Percentiles rank a stretch among this genome's conserved stretches.
Conservation (phyloP, 2,113 vertebrate species). For the Leptobrachium leishanense region DNA sequence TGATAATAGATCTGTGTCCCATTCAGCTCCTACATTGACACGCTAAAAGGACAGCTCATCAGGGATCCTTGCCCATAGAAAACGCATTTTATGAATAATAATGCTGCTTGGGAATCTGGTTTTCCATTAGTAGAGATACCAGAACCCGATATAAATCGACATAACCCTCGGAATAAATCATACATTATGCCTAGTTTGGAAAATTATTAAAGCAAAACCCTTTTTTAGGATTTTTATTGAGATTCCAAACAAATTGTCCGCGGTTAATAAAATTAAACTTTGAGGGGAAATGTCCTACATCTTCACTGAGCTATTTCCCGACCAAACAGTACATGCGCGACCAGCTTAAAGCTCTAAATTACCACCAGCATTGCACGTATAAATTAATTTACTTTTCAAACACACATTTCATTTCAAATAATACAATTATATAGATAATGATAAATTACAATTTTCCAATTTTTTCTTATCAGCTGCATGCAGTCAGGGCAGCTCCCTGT, state of each 20-base stretch:
- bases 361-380: neutral
- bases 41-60: slow-evolving; percentile 36
- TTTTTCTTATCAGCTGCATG: neutral
- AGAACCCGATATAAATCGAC: slow-evolving; percentile 11
- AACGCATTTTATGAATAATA: slow-evolving; percentile 22
- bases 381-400: neutral
- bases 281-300: neutral
- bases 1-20: slow-evolving; percentile 1
- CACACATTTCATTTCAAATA: neutral
- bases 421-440: neutral
- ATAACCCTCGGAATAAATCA: slow-evolving; percentile 1
- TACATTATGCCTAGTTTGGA: slow-evolving; percentile 31
- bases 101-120: slow-evolving; percentile 20
- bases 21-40: slow-evolving; percentile 15
- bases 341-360: neutral
- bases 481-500: neutral
- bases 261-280: neutral
- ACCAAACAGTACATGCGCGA: neutral
- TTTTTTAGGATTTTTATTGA: too few species aligned
- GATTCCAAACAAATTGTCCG: too few species aligned
- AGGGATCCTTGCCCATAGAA: slow-evolving; percentile 1
- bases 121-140: slow-evolving; percentile 29
- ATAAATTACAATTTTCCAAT: neutral
- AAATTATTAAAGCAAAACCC: neutral
- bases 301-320: neutral